Evolutionary conservation across 2,113 vertebrate genomes (phyloP), one percentile per base, ranked within the genome.

Genomic region (Condylura cristata): DNA sequence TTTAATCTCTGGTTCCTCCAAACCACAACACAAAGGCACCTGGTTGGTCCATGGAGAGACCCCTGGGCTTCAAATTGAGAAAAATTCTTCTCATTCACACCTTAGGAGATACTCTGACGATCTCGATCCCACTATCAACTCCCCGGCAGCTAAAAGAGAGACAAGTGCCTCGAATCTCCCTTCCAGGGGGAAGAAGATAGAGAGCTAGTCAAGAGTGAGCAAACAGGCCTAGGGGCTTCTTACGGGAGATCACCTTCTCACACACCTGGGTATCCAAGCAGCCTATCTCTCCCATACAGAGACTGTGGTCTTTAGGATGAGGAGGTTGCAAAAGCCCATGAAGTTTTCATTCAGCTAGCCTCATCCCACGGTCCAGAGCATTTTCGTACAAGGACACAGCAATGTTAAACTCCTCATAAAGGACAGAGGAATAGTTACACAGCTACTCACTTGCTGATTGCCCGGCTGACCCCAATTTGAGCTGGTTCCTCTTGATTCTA

Each of bases 401-500:
- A 63, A 37, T 34, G 68, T 44, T 32, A 75, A 80, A 71, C 8
- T 74, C 46, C 93, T 41, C 65, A 20, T 82, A 65, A 63, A 34
- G 8, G 89, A 86, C 86, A 6, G 18, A 71, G 39, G 48, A 87
- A 93, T 71, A 66, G 24, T 5, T 44, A 32, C 58, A 88, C 16
- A 39, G 75, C n/a, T 37, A 68, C 39, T 56, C 32, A 39, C 41
- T 88, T 34, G 24, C 71, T 30, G n/a, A 90, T 61, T 72, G 76
- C 34, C 78, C 56, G 66, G 46, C 65, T 93, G 90, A 74, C 53
- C 56, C 34, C 46, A 56, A 3, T 94, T 41, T 74, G 65, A 87
- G 11, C 39, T 58, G 32, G 11, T 60, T 86, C 60, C 39, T 46
- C 88, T 60, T 72, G 85, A 96, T 93, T 97, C 91, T 56, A 60